Evolutionary conservation across 1,140 invertebrate genomes (phyloP), one percentile per base, ranked within the genome.

Genomic region (Diprion similis): DNA sequence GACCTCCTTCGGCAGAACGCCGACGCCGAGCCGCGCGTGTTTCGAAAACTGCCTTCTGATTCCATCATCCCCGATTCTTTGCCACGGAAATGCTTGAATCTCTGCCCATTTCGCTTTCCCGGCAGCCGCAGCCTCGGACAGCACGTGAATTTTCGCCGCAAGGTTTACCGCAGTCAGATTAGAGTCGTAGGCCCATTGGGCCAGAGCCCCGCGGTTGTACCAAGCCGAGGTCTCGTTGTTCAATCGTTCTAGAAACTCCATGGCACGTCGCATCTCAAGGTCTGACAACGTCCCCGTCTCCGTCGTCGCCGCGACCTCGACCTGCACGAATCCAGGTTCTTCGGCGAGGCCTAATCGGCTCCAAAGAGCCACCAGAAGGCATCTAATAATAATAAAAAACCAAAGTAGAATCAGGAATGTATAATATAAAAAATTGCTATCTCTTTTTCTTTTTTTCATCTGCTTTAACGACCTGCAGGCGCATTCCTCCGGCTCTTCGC

Each of bases 81-180:
- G 88, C 92, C 92, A 94, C 48, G 90, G 89, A 79, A 90, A 93
- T 79, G 90, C 90, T 4, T 88, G 89, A 0, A 91, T 90, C 78
- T 93, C 90, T 68, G 88, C 80, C 88, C 90, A 92, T 3, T 86
- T 81, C 71, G 89, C 75, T 65, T 88, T 88, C 46, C 75, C 77
- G 46, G 83, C 83, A 75, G 78, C 81, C 37, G 88, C 86, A 70
- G 80, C 67, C 19, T 87, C 80, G 0, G 79, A 80, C 3, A 87
- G 84, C 0, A 85, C 76, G 70, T 88, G 84, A 17, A 89, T 81
- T 82, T 92, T 90, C 64, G 85, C 88, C 47, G 89, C 89, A 10
- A 93, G 89, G 82, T 94, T 95, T 59, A 90, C 89, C 71, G 92
- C 90, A 1, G 93, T 95, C 15, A 96, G 89, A 81, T 96, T 94